A percentile compares a stretch with the other conserved stretches of the same genome.
Conservation (phyloP, 2,888 invertebrate species). For the Autographa pulchrina region DNA sequence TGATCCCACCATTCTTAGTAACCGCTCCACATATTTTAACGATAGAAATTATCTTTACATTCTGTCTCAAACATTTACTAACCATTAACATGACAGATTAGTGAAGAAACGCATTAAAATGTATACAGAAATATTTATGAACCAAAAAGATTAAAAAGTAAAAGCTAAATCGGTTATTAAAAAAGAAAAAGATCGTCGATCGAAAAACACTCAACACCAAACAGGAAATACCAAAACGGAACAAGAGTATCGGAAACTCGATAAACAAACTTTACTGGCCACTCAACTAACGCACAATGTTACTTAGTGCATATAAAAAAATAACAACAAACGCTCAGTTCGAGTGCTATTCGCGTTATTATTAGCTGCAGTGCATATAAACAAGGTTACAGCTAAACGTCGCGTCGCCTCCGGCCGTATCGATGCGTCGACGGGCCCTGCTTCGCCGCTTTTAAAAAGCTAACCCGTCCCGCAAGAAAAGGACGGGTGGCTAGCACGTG, state of each 20-base stretch:
- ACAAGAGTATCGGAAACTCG: constrained; percentile 74
- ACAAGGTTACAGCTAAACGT: constrained; percentile 85
- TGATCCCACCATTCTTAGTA: constrained; percentile 43
- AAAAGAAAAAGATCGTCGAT: constrained; percentile 50
- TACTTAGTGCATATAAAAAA: constrained; percentile 74
- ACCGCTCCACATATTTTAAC: constrained; percentile 54
- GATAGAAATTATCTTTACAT: constrained; percentile 46
- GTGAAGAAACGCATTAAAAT: constrained; percentile 33
- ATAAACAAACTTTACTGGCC: constrained; percentile 73
- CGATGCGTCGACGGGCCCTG: constrained; percentile 83
- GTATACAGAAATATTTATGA: constrained; percentile 20
- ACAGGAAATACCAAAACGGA: constrained; percentile 72
- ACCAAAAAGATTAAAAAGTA: constrained; percentile 27
- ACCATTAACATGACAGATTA: constrained; percentile 34
- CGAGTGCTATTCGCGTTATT: constrained; percentile 85
- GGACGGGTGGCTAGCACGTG: constrained; percentile 86
- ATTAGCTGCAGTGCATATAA: constrained; percentile 87
- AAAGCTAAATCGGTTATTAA: constrained; percentile 28
- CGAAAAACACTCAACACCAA: constrained; percentile 56
- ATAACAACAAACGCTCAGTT: constrained; percentile 78
- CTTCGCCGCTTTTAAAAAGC: constrained; percentile 85
- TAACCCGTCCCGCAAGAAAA: constrained; percentile 87
- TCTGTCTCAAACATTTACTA: constrained; percentile 35
- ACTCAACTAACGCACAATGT: constrained; percentile 72
- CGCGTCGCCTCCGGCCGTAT: constrained; percentile 84